Evolutionary conservation across 2,888 invertebrate species (phyloP), one percentile per base, ranked within the genome.

Genomic region (Diloba caeruleocephala): DNA sequence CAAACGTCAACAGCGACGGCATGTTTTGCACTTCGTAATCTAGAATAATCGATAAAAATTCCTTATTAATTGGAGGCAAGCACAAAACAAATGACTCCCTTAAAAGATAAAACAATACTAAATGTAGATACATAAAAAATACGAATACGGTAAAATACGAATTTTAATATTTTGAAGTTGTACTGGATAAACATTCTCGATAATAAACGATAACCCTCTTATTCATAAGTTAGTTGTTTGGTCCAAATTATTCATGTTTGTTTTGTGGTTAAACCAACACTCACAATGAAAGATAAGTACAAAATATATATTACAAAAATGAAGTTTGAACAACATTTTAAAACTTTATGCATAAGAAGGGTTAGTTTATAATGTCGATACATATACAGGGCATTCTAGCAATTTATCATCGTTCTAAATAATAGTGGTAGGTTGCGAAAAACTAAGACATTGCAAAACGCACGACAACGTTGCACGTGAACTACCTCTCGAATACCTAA

Each of bases 11-110:
- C 61, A 21, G 52, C 76, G n/a, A n/a, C n/a, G 68, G 60, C 76
- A 69, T 79, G 74, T 78, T 81, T 80, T 78, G 71, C 76, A 54
- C 52, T 64, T 69, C 77, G 67, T 78, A 80, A 76, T 80, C 79
- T 78, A 79, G 78, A 81, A 81, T 78, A 53, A 78, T 76, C 71
- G 66, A 77, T 75, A 65, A 78, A 77, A 79, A 65, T 23, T 70
- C 43, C 42, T 12, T n/a, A n/a, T 21, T 21, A 44, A 42, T 46
- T 58, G 28, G 32, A 17, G 15, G 21, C 3, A 42, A n/a, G 9
- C 33, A 44, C 29, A 25, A 41, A 56, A 49, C 28, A 12, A 39
- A 9, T 32, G 14, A 17, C 14, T 25, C n/a, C n/a, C n/a, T n/a
- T n/a, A n/a, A n/a, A n/a, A n/a, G 19, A 3, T 19, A 21, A 21